Percentiles rank a stretch among this genome's conserved stretches.
These are phyloP conservation scores for Diaphora mendica DNA, from an alignment of 2,888 invertebrate species.

Conservation along the genomic window DNA sequence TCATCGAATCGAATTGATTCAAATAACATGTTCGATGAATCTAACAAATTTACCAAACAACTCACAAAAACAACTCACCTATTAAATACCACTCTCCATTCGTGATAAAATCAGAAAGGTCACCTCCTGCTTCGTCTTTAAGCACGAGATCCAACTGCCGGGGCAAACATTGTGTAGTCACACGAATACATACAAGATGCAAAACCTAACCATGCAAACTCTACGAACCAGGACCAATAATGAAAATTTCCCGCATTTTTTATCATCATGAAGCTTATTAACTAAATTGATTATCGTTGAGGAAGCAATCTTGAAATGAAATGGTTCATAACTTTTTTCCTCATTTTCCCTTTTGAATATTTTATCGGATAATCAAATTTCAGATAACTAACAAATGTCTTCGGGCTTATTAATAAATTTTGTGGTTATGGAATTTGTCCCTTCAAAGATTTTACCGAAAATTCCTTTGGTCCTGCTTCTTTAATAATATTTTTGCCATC, in stretches of 20 bases:
- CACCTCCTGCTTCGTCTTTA: conserved; percentile 97
- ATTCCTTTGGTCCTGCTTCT: conserved; percentile 34
- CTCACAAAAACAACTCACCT: conserved; percentile 88
- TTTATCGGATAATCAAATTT: conserved; percentile 35
- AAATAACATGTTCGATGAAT: background rate
- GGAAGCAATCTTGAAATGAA: conserved; percentile 43
- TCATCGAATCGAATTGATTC: too few relatives aligned
- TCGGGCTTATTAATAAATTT: conserved; percentile 27
- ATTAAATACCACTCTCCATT: conserved; percentile 99
- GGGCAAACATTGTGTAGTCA: conserved; percentile 46
- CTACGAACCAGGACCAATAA: conserved; percentile 40
- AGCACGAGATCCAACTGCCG: conserved; percentile 97
- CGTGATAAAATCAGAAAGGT: conserved; percentile 98
- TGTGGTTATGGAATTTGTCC: conserved; percentile 22
- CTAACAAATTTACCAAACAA: background rate
- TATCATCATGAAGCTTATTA: conserved; percentile 27
- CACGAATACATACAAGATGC: conserved; percentile 53
- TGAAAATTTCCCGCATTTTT: conserved; percentile 13
- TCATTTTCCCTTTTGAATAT: conserved; percentile 26
- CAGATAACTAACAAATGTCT: conserved; percentile 29
- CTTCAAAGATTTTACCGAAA: conserved; percentile 13
- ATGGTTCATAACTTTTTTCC: conserved; percentile 27
- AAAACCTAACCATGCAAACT: conserved; percentile 42
- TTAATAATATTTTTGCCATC: conserved; percentile 4
- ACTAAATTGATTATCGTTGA: conserved; percentile 32